phyloP scores from a whole-genome alignment of 2,888 invertebrate species.

The Protula sp. region DNA sequence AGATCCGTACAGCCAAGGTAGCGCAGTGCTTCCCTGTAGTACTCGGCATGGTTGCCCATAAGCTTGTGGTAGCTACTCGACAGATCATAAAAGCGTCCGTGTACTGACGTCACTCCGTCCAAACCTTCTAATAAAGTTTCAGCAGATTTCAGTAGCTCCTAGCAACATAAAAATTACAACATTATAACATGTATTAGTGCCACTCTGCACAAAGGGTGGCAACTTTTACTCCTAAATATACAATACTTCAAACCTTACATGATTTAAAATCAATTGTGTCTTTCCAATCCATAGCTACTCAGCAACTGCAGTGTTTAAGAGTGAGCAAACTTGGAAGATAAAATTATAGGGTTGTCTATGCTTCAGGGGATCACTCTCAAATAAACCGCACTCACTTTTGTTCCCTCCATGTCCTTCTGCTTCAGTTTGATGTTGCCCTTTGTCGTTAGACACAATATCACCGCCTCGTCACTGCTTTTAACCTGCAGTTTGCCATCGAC shows the following conservation, averaged over 20 bases:
- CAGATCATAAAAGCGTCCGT: conserved; percentile 87
- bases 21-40: conserved; percentile 86
- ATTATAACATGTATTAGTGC: neutral
- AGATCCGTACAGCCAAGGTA: conserved; percentile 72
- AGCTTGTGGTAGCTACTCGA: conserved; percentile 87
- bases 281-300: too few species aligned
- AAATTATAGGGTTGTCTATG: too few species aligned
- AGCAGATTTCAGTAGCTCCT: conserved; percentile 55
- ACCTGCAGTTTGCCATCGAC: too few species aligned
- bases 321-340: too few species aligned
- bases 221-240: neutral
- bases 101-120: conserved; percentile 88
- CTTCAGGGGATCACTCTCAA: too few species aligned
- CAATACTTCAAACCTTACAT: neutral
- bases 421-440: conserved; percentile 56
- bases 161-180: neutral
- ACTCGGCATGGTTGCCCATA: conserved; percentile 70
- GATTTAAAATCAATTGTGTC: neutral
- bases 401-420: conserved; percentile 51
- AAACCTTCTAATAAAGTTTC: conserved; percentile 79
- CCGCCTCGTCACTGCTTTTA: conserved; percentile 63
- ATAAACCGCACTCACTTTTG: too few species aligned
- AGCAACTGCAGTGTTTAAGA: too few species aligned
- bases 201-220: neutral
- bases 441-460: conserved; percentile 81